Evolutionary conservation across 2,797 vertebrate species (phyloP).

Genomic region (Takifugu rubripes): DNA sequence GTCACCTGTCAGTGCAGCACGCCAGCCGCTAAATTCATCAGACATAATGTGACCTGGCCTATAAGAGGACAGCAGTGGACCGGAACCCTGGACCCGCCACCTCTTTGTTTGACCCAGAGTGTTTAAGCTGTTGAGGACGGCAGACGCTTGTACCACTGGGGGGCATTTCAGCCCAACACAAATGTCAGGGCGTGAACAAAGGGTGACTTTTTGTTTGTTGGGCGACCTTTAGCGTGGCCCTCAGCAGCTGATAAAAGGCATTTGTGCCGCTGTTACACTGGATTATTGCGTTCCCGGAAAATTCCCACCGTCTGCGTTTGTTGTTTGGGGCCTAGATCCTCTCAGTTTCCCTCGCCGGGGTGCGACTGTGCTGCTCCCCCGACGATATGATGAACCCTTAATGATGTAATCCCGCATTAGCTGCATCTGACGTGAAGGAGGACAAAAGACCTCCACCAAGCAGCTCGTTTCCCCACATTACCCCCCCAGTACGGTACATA

Average conservation of each 20-base stretch:
- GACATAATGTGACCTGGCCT: slow-evolving; percentile 43
- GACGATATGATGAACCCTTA: slow-evolving; percentile 38
- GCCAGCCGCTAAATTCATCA: slow-evolving; percentile 31
- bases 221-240: slow-evolving; percentile 29
- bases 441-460: too few species aligned
- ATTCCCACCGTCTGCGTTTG: slow-evolving; percentile 25
- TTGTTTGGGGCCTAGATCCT: slow-evolving; percentile 12
- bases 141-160: slow-evolving; percentile 1
- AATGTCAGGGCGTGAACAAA: slow-evolving; percentile 32
- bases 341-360: slow-evolving; percentile 5
- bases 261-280: slow-evolving; percentile 25
- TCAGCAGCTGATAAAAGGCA: slow-evolving; percentile 32
- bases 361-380: slow-evolving; percentile 15
- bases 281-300: slow-evolving; percentile 37
- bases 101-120: slow-evolving; percentile 16
- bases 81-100: slow-evolving; percentile 29
- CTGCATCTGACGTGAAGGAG: background rate
- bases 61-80: slow-evolving; percentile 21
- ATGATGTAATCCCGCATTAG: slow-evolving; percentile 5
- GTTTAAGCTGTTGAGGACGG: slow-evolving; percentile 20
- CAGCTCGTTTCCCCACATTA: too few species aligned
- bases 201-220: slow-evolving; percentile 39
- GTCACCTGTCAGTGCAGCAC: slow-evolving; percentile 39
- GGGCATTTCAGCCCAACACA: slow-evolving; percentile 7
- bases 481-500: too few species aligned